Evolutionary conservation across 2,113 vertebrate species (phyloP), one percentile per base, ranked within the genome.

Genomic region (Salvelinus fontinalis): DNA sequence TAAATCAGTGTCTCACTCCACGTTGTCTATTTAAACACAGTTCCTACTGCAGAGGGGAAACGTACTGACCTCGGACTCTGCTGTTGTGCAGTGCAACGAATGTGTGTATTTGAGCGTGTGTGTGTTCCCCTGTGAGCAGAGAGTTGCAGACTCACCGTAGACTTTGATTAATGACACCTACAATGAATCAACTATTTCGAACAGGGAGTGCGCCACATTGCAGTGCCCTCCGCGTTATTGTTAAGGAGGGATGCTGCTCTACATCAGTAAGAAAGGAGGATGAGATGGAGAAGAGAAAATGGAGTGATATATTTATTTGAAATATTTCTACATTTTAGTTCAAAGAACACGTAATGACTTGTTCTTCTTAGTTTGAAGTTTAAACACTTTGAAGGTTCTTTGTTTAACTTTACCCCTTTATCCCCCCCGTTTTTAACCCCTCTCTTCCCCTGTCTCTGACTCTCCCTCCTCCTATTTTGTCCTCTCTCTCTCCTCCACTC

Each of bases 151-250:
- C 85, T 88, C 85, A 90, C 86, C 80, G 80, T 54, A 70, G 82
- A 81, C 88, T 84, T 86, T 88, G 89, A 92, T 87, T 89, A 89
- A 92, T 85, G 90, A 86, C 82, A 84, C 85, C 76, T 75, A 80
- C 83, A 84, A 89, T 91, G 89, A 88, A 89, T 89, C 82, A 88
- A 84, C 80, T 81, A 64, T 90, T 86, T 81, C 67, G 77, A 76
- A 59, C 39, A 44, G 83, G 67, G 75, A 62, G 84, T 44, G 84
- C 39, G 72, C 77, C 79, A 80, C 54, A 34, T 77, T 84, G 84
- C 87, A 83, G 85, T 44, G 68, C 84, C 79, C 85, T 44, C 39
- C 9, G 0, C 39, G 11, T 26, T 69, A 65, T 66, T 54, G 49
- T 74, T 24, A 7, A 67, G 62, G 16, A 66, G 20, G 44, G n/a